These are phyloP conservation scores for Acrocephalus kingi DNA, from an alignment of 2,113 vertebrate genomes.

Conservation along the genomic window DNA sequence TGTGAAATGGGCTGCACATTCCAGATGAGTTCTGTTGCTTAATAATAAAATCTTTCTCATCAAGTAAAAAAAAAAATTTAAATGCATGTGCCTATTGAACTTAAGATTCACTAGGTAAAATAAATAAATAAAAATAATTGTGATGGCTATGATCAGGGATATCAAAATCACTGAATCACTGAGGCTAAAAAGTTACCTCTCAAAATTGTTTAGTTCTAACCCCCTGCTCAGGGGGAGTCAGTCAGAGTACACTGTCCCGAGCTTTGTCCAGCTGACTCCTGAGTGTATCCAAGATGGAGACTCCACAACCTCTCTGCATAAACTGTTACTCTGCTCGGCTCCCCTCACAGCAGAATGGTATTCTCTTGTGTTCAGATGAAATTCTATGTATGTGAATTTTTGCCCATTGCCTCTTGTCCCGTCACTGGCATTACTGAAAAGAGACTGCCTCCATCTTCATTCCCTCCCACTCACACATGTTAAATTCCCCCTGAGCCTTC, in stretches of 20 bases:
- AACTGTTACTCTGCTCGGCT: neutral
- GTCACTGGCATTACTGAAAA: neutral
- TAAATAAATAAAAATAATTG: neutral
- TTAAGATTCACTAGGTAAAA: neutral
- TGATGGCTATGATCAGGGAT: neutral
- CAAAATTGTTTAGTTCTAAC: neutral
- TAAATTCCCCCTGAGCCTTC: neutral
- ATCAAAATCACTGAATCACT: neutral
- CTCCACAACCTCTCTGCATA: neutral
- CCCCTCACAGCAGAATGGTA: neutral
- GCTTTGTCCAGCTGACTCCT: neutral
- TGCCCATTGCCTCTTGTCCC: neutral
- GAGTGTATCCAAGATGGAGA: neutral
- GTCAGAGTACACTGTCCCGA: too few relatives aligned
- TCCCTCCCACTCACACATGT: neutral
- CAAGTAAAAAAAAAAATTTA: neutral
- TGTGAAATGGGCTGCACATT: neutral
- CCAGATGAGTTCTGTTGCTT: neutral
- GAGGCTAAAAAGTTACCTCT: neutral
- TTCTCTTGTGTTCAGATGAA: neutral
- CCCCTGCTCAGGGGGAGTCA: neutral
- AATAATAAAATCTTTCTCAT: neutral
- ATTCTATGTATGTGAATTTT: accelerated
- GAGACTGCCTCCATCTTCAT: neutral
- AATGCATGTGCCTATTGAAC: neutral